phyloP scores from a whole-genome alignment of 1,140 invertebrate genomes.

The Dendrolimus kikuchii region DNA sequence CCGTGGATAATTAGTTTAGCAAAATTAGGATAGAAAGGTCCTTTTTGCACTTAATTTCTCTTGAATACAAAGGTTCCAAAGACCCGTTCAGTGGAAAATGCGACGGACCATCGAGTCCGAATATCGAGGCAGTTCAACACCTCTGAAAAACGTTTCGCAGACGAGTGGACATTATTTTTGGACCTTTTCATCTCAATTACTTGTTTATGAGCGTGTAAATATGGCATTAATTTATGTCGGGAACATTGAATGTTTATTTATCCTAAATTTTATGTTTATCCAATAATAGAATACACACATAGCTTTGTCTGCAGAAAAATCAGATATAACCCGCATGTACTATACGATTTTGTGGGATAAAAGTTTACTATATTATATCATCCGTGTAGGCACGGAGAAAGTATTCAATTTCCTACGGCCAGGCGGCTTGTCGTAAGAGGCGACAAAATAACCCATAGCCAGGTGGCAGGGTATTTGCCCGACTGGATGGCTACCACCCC shows the following conservation, averaged over 20 bases:
- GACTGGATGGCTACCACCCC: too few species aligned
- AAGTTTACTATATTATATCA: too few species aligned
- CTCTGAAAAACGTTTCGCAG: constrained; percentile 68
- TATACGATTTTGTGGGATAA: too few species aligned
- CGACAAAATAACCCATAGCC: too few species aligned
- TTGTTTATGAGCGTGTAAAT: constrained; percentile 48
- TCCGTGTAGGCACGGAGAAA: too few species aligned
- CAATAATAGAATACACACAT: too few species aligned
- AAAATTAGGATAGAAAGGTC: constrained; percentile 57
- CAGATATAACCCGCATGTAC: too few species aligned
- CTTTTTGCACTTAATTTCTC: constrained; percentile 48
- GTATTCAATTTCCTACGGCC: too few species aligned
- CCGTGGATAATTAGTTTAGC: constrained; percentile 34
- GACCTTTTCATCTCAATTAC: constrained; percentile 63
- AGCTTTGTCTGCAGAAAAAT: too few species aligned
- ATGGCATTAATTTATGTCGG: constrained; percentile 18
- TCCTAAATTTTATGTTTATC: neutral
- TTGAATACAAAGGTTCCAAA: constrained; percentile 57
- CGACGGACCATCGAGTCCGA: constrained; percentile 60
- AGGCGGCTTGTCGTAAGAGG: too few species aligned
- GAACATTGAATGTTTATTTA: neutral
- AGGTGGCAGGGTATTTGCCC: too few species aligned
- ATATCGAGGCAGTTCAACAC: constrained; percentile 61
- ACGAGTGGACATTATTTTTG: constrained; percentile 62
- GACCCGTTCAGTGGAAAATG: constrained; percentile 65